Evolutionary conservation across 2,797 vertebrate species (phyloP), one percentile per base, ranked within the genome.

Genomic region (Propithecus deckenii): DNA sequence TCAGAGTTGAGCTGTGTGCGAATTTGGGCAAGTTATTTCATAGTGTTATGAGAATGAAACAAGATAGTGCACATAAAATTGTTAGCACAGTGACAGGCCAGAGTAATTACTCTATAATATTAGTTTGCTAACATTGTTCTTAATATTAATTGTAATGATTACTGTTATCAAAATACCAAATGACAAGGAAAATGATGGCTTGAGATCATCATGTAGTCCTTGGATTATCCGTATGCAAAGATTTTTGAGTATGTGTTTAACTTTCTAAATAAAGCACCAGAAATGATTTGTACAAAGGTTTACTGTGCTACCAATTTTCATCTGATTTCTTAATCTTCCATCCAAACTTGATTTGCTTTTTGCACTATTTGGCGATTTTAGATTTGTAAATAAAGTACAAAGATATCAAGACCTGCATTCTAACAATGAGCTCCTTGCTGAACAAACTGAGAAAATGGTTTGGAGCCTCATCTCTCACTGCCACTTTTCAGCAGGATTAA

Each of bases 191-290:
- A 95, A 85, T 22, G 46, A 61, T 72, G 38, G 10, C 46, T 35
- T 83, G 20, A 87, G 61, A 65, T 78, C 41, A 43, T 72, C 28
- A 41, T 20, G 2, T 41, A 52, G 41, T 84, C 30, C 48, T 59
- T 71, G 38, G 25, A 59, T 86, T 92, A 71, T 81, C 41, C 23
- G 15, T 69, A 25, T 11, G 18, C 38, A 72, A 85, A 76, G 6
- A 79, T 55, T 97, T 95, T 83, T 85, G 59, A 92, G 11, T 81
- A 43, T 46, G 6, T 28, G 13, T 65, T 97, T 88, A 30, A 91
- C 81, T 94, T 91, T 88, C 61, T 79, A 86, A 87, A 55, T 22
- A 85, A 80, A 28, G 14, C 15, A 61, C 1, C 22, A 43, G 59
- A 87, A 76, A 30, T 74, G 7, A 93, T 50, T 43, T 59, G 17